Base-by-base conservation (phyloP, 2,797 vertebrate species). In the Loriculus beryllinus region DNA sequence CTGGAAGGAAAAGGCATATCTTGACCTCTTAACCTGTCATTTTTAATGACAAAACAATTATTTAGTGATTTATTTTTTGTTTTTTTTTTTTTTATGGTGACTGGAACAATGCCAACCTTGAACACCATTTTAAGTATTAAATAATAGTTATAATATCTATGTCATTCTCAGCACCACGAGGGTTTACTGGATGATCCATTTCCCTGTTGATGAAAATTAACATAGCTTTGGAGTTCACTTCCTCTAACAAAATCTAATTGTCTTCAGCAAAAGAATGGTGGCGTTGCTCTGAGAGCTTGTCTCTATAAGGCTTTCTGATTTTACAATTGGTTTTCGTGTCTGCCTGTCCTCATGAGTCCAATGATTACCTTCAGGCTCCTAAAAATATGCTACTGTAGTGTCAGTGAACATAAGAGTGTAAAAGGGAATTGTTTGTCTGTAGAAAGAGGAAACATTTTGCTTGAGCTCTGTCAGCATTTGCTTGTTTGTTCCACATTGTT, bases 21-120 rank as follows among this genome's bases (percentile, higher is more conserved):
- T 88, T 3, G 0, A 63, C 33, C 14, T 31, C 63, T 77, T 11
- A 56, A 40, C 0, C 0, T 6, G 1, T 77, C 48, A 0, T 1
- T 90, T 85, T 79, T 86, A 85, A 68, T 42, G 71, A 52, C 14
- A 48, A 67, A 80, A 68, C 20, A 82, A 57, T 26, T 7, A 31
- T 63, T 77, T 43, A 31, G 19, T n/a, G 37, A 39, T 45, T 21
- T 45, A 7, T 45, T 45, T 20, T 40, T 5, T 59, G 21, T 48
- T 48, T 12, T 7, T 52, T 21, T 1, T 12, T 8, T 47, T 92
- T 62, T 75, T 23, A 56, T 39, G 37, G 12, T 45, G 43, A 56
- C 8, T 45, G 29, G 14, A 78, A 60, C 51, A 86, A 68, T 2
- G 3, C 12, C 43, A 79, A 19, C 26, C 8, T 76, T 63, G 11